Conservation (phyloP, 1,140 invertebrate species). For the Drosophila willistoni region DNA sequence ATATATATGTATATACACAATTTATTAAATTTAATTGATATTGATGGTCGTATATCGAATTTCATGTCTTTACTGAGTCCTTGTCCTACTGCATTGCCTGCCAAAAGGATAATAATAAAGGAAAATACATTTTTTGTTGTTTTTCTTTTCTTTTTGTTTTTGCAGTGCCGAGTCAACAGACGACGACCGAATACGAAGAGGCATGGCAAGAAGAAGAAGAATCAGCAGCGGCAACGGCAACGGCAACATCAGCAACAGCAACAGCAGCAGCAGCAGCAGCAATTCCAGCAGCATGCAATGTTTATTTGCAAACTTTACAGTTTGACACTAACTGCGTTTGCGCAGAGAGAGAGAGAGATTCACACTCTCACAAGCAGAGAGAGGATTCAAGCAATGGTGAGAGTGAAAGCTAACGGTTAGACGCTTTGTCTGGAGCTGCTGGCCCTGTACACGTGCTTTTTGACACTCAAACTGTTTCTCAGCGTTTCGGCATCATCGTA, state of each 20-base stretch:
- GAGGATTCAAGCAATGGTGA: not conserved
- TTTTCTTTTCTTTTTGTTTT: constrained; percentile 15
- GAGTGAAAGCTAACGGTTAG: constrained; percentile 8
- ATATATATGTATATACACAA: not conserved
- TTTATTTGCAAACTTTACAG: constrained; percentile 60
- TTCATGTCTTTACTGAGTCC: not conserved
- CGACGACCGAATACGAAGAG: constrained; percentile 3
- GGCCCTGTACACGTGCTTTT: constrained; percentile 13
- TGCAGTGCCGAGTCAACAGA: constrained; percentile 31
- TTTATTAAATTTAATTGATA: not conserved
- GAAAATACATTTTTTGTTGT: constrained; percentile 26
- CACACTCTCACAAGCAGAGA: not conserved
- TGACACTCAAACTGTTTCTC: not conserved
- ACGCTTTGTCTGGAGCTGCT: constrained; percentile 28
- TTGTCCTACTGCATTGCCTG: constrained; percentile 52
- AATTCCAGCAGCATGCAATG: constrained; percentile 60
- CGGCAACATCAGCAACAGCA: not conserved
- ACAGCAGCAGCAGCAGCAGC: not conserved
- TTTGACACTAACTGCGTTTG: constrained; percentile 53
- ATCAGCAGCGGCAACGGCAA: constrained; percentile 1
- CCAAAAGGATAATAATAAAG: constrained; percentile 57
- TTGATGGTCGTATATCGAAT: constrained; percentile 11
- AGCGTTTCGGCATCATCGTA: not conserved
- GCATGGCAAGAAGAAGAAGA: not conserved
- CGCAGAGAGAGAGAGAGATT: constrained; percentile 33